A percentile compares a stretch with the other conserved stretches of the same genome.
Conservation (phyloP, 2,113 vertebrate genomes). For the Physeter macrocephalus region DNA sequence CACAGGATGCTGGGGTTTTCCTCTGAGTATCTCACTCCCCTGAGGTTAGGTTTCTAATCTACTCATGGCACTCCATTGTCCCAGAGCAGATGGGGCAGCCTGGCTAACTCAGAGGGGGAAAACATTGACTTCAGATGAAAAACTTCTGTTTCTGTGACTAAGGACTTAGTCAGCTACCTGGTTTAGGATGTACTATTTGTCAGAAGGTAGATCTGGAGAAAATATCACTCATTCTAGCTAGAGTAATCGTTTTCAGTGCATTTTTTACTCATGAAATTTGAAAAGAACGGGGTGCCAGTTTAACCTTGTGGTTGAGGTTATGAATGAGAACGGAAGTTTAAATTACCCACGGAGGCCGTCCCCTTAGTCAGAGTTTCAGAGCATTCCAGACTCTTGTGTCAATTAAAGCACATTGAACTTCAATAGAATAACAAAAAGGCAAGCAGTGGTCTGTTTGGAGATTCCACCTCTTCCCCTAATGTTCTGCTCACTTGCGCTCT, state of each 20-base stretch:
- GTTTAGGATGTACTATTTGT: conserved; percentile 66
- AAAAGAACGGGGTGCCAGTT: conserved; percentile 78
- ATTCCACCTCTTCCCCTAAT: background rate
- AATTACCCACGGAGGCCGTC: conserved; percentile 74
- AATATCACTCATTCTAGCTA: conserved; percentile 73
- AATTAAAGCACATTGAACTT: conserved; percentile 19
- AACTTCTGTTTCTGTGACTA: conserved; percentile 79
- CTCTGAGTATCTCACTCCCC: background rate
- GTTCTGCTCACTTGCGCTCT: background rate
- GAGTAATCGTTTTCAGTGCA: conserved; percentile 70
- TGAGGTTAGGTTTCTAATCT: conserved; percentile 55
- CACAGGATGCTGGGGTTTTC: conserved; percentile 50
- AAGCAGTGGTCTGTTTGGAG: conserved; percentile 57
- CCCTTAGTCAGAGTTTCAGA: conserved; percentile 77
- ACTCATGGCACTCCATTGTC: conserved; percentile 18
- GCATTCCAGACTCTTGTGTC: conserved; percentile 65
- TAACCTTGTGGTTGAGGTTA: conserved; percentile 81
- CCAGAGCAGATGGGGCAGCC: background rate
- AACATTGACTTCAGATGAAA: conserved; percentile 67
- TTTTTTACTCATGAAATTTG: conserved; percentile 81
- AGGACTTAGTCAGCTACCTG: conserved; percentile 82
- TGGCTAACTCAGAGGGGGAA: conserved; percentile 31
- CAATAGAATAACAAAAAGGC: conserved; percentile 54
- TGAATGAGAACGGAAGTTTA: conserved; percentile 76
- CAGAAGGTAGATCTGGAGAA: conserved; percentile 69